These are phyloP conservation scores for Galaxea fascicularis DNA, from an alignment of 92 coral and sea anemone species.

Conservation along the genomic window DNA sequence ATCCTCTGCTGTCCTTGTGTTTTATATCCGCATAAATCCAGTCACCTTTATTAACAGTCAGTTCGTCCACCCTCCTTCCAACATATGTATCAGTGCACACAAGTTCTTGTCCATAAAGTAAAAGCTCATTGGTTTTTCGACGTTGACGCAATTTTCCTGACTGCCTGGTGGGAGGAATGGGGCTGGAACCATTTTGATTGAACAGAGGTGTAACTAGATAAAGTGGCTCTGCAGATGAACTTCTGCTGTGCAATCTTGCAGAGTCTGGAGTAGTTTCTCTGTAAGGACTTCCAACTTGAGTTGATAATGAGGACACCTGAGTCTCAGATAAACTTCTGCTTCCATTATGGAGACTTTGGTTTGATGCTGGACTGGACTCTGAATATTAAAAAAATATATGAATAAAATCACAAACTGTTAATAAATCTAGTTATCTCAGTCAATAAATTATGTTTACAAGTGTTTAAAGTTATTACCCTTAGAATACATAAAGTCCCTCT, in stretches of 20 bases:
- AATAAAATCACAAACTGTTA: not conserved
- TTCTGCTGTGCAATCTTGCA: constrained; percentile 18
- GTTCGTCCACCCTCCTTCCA: constrained; percentile 72
- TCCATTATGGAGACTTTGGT: constrained; percentile 14
- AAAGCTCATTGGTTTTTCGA: constrained; percentile 82
- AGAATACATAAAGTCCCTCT: too few relatives aligned
- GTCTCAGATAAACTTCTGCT: constrained; percentile 4
- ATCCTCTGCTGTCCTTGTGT: constrained; percentile 79
- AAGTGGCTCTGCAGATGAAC: constrained; percentile 26
- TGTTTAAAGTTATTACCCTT: too few relatives aligned
- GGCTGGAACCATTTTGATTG: constrained; percentile 15
- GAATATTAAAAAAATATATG: not conserved
- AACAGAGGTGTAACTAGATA: constrained; percentile 6
- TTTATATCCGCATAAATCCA: constrained; percentile 95
- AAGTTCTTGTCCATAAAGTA: constrained; percentile 86
- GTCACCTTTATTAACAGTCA: constrained; percentile 91
- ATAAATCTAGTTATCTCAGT: too few relatives aligned
- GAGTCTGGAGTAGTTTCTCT: constrained; percentile 30
- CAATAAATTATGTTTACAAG: not conserved
- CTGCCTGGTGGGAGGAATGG: constrained; percentile 6
- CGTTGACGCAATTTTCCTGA: constrained; percentile 49
- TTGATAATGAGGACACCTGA: constrained; percentile 22
- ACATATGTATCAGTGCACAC: constrained; percentile 82
- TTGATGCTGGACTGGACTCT: constrained; percentile 36
- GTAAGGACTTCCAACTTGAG: constrained; percentile 33